Evolutionary conservation across 2,797 vertebrate species (phyloP).

Genomic region (Erithacus rubecula): DNA sequence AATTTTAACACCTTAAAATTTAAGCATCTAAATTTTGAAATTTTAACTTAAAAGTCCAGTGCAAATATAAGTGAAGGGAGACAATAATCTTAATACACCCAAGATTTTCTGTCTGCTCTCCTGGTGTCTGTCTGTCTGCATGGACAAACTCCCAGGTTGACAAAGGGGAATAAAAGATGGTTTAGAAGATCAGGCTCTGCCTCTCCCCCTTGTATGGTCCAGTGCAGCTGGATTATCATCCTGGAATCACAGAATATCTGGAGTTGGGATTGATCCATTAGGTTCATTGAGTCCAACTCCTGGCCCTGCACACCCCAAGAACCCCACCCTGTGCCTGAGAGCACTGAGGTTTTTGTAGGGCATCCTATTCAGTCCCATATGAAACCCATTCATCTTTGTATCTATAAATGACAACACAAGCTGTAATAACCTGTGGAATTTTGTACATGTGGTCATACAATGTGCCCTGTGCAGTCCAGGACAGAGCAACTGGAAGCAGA

Average conservation of each 20-base stretch:
- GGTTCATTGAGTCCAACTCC: fast-evolving
- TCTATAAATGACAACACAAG: neutral
- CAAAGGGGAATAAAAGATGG: neutral
- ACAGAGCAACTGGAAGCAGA: neutral
- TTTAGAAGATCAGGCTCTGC: neutral
- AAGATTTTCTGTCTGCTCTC: neutral
- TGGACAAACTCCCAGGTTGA: fast-evolving
- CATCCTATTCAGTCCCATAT: neutral
- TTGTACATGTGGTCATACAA: neutral
- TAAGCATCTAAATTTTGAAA: neutral
- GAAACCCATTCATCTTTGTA: neutral
- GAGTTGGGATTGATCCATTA: neutral
- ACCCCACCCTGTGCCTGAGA: neutral
- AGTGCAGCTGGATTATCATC: no score
- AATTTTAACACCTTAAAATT: neutral
- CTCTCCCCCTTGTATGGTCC: fast-evolving
- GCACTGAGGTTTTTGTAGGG: neutral
- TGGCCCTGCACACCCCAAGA: neutral
- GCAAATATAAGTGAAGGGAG: neutral
- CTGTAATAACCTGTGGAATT: neutral
- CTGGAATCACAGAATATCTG: neutral
- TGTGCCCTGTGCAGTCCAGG: neutral
- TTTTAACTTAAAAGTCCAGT: neutral
- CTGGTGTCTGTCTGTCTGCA: neutral
- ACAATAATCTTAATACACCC: neutral